Base-by-base conservation (phyloP, 2,888 invertebrate genomes). In the Candidula unifasciata region DNA sequence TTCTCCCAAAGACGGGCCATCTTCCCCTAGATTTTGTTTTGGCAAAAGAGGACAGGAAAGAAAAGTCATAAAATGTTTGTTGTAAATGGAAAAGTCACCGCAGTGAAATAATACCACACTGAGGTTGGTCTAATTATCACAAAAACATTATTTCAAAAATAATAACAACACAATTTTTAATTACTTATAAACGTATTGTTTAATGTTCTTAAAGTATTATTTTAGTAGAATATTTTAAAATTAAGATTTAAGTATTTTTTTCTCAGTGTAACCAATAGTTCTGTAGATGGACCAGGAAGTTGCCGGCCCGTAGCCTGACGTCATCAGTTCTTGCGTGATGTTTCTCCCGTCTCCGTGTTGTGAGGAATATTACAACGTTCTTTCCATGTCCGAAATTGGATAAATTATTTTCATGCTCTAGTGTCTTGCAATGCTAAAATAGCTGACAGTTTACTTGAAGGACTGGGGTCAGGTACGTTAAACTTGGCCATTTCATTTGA, bases 261-360 rank as follows among this genome's bases (percentile, higher is more conserved):
- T 24, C n/a, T 3, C 24, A 24, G 21, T 30, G 54, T 80, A 27
- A 35, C 80, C 80, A 80, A 80, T 80, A 18, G 57, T 71, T 27
- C 35, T 78, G 35, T 2, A 6, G 30, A 35, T 33, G 35, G 5
- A 54, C 18, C 57, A 35, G 35, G 24, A 33, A 37, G 35, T 52
- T 24, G 2, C n/a, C 10, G 16, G 82, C 74, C 82, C 82, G 73
- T 2, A 3, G 37, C 64, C 64, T 73, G 74, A 82, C 82, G 64
- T 82, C 82, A 82, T 73, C 64, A 82, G 1, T 60, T 60, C 71
- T 73, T 82, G 60, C 60, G 57, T 73, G 21, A 82, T 60, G 64
- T 35, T 82, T 82, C 64, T 35, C 27, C 54, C 69, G 33, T 82
- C 37, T 16, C 27, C 33, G 30, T 27, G 73, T 64, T 37, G n/a